These are phyloP conservation scores for Boleophthalmus pectinirostris DNA, from an alignment of 2,113 vertebrate genomes.

Conservation along the genomic window DNA sequence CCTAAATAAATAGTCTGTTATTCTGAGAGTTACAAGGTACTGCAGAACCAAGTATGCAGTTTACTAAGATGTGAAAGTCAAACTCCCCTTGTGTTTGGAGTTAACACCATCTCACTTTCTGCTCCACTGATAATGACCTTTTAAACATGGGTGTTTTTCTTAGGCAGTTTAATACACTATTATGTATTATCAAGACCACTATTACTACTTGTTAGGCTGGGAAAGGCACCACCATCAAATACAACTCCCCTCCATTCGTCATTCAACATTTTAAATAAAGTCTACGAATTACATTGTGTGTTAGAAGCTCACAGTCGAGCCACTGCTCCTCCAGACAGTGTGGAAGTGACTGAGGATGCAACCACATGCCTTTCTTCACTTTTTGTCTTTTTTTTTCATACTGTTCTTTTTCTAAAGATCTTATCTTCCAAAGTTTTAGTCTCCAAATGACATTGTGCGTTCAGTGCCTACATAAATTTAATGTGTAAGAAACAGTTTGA, in stretches of 20 bases:
- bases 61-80: not conserved
- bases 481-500: not conserved
- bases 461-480: not conserved
- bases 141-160: conserved; percentile 1
- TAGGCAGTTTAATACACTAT: not conserved
- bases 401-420: not conserved
- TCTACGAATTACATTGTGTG: not conserved
- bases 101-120: conserved; percentile 11
- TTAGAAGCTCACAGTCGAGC: not conserved
- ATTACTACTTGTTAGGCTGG: not conserved
- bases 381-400: not conserved
- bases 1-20: not conserved
- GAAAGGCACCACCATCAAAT: not conserved
- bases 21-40: not conserved
- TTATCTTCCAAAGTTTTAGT: no score
- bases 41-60: not conserved
- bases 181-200: not conserved
- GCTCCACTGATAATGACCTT: conserved; percentile 6
- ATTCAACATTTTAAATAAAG: not conserved
- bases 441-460: no score
- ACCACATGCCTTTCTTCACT: no score
- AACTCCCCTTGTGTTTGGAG: conserved; percentile 4
- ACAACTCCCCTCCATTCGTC: not conserved
- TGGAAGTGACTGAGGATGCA: not conserved
- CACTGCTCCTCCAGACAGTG: not conserved